Percentiles rank a stretch among this genome's conserved stretches.
These are phyloP conservation scores for Myathropa florea DNA, from an alignment of 2,888 invertebrate genomes.

Conservation along the genomic window DNA sequence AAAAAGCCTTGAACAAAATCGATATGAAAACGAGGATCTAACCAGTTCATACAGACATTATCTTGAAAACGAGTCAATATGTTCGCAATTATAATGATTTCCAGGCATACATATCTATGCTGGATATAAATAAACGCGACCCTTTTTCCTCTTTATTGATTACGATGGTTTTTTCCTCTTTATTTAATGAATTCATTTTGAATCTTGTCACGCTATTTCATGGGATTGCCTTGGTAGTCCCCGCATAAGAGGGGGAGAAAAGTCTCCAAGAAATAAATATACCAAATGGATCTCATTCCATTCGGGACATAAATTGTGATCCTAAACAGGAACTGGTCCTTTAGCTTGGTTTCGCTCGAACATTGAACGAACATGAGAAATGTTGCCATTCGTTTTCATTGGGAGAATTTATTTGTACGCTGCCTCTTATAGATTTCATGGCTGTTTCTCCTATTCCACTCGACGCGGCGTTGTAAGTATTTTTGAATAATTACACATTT, in stretches of 20 bases:
- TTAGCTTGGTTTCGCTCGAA: neutral
- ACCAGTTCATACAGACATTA: no score
- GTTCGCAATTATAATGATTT: no score
- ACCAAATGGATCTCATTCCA: neutral
- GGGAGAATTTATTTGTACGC: neutral
- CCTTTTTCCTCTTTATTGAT: neutral
- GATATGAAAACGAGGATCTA: no score
- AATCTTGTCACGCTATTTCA: neutral
- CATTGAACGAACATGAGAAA: neutral
- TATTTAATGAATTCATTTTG: neutral
- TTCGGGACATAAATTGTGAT: neutral
- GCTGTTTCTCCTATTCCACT: neutral
- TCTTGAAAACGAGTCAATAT: no score
- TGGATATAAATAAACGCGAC: no score
- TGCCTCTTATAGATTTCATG: neutral
- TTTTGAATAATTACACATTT: no score
- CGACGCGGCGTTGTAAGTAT: neutral
- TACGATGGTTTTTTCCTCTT: neutral
- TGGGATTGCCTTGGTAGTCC: neutral
- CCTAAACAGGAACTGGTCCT: neutral
- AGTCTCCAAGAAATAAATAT: no score
- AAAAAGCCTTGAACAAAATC: no score
- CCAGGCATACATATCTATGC: no score
- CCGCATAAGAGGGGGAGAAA: no score
- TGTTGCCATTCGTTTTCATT: neutral